These are phyloP conservation scores for Petrocephalus schoutedeni DNA, from an alignment of 2,797 vertebrate species.

Conservation along the genomic window DNA sequence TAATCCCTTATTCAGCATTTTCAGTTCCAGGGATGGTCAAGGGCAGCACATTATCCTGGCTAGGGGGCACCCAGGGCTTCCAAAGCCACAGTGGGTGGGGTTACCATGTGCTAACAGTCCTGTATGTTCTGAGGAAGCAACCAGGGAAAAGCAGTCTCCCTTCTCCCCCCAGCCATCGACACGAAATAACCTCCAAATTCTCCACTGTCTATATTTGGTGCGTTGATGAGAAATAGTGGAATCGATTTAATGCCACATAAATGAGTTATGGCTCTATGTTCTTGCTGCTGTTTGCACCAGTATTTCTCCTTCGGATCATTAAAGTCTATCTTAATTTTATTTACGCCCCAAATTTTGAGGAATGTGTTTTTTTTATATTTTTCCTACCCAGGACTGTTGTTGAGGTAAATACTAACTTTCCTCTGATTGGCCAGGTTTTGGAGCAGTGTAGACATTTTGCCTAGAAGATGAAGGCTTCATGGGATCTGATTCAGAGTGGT, in stretches of 20 bases:
- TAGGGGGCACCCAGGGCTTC: background rate
- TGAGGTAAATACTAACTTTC: background rate
- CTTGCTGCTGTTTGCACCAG: background rate
- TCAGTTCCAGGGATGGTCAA: background rate
- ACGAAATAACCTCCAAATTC: background rate
- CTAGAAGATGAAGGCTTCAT: background rate
- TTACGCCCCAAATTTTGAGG: background rate
- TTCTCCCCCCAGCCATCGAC: background rate
- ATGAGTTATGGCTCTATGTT: background rate
- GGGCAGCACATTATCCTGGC: background rate
- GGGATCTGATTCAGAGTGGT: background rate
- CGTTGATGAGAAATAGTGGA: background rate
- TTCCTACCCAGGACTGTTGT: background rate
- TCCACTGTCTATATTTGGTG: background rate
- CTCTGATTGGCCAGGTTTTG: background rate
- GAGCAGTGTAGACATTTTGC: background rate
- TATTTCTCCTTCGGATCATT: background rate
- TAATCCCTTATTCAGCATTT: slow-evolving; percentile 11
- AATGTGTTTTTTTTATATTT: background rate
- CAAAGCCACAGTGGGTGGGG: background rate
- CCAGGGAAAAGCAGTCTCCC: background rate
- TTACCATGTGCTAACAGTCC: background rate
- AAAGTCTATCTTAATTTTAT: background rate
- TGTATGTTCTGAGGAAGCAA: background rate
- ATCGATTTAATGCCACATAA: background rate